phyloP scores from a whole-genome alignment of 2,888 invertebrate species.

The Nemurella pictetii region DNA sequence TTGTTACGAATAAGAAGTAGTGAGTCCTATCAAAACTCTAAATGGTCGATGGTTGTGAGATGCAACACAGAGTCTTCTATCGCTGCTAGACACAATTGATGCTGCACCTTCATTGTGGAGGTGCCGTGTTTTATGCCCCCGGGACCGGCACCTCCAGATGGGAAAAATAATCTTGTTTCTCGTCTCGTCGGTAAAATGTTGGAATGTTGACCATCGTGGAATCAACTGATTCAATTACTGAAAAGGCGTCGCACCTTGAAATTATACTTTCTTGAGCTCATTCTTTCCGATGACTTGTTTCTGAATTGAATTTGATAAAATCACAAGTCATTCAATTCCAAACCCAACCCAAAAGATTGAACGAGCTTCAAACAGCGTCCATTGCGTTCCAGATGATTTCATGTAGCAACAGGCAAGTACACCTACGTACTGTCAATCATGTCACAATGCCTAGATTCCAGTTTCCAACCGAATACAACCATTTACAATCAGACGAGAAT shows the following conservation, averaged over 20 bases:
- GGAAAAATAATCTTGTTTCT: not conserved
- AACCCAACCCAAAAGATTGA: not conserved
- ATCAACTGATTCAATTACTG: not conserved
- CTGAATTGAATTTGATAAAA: not conserved
- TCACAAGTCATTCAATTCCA: not conserved
- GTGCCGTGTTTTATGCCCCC: not conserved
- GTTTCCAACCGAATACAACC: not conserved
- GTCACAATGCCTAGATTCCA: not conserved
- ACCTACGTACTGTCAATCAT: too few relatives aligned
- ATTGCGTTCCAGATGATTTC: not conserved
- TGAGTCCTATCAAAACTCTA: too few relatives aligned
- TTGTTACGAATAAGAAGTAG: too few relatives aligned
- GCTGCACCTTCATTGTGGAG: too few relatives aligned
- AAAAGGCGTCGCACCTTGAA: not conserved
- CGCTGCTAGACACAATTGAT: too few relatives aligned
- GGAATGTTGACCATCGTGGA: not conserved
- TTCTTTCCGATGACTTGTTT: not conserved
- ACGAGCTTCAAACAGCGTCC: not conserved
- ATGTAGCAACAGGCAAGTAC: too few relatives aligned
- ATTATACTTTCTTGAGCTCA: not conserved
- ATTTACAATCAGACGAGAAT: not conserved
- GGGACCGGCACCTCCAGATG: not conserved
- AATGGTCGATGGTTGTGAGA: too few relatives aligned
- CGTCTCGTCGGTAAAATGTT: not conserved
- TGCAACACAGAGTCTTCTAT: too few relatives aligned